Evolutionary conservation across 2,888 invertebrate species (phyloP).

Genomic region (Pseudococcus longispinus): DNA sequence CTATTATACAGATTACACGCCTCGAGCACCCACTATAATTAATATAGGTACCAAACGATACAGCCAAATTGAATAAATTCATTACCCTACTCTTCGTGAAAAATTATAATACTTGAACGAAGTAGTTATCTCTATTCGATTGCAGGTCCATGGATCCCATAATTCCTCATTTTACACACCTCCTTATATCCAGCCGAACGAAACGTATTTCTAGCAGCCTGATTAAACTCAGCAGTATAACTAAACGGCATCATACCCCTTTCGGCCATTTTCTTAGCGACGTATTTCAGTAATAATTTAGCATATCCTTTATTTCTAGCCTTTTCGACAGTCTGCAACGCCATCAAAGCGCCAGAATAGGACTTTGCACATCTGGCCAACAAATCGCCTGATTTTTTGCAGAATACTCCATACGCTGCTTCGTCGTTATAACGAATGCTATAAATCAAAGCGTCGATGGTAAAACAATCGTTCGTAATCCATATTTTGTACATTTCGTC

Average conservation of each 20-base stretch:
- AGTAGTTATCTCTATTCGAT: no score
- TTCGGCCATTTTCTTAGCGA: neutral
- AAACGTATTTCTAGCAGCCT: neutral
- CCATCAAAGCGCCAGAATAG: neutral
- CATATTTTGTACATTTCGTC: neutral
- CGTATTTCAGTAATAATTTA: neutral
- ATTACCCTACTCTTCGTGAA: no score
- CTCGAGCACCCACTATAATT: no score
- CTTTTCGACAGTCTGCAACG: conserved; percentile 15
- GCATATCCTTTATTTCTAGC: conserved; percentile 32
- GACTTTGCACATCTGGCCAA: neutral
- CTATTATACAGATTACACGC: no score
- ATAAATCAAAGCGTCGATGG: neutral
- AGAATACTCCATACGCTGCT: conserved; percentile 7
- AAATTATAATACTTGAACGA: no score
- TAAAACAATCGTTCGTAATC: neutral
- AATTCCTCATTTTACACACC: neutral
- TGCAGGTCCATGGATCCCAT: neutral
- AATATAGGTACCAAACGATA: no score
- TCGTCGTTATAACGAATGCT: neutral
- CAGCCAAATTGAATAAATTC: no score
- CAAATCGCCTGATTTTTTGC: neutral
- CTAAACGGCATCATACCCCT: neutral
- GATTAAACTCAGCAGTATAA: neutral
- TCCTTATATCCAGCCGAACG: neutral